Percentiles rank a stretch among this genome's conserved stretches.
These are phyloP conservation scores for Stichodactyla helianthus DNA, from an alignment of 64 coral and sea anemone species.

Conservation along the genomic window DNA sequence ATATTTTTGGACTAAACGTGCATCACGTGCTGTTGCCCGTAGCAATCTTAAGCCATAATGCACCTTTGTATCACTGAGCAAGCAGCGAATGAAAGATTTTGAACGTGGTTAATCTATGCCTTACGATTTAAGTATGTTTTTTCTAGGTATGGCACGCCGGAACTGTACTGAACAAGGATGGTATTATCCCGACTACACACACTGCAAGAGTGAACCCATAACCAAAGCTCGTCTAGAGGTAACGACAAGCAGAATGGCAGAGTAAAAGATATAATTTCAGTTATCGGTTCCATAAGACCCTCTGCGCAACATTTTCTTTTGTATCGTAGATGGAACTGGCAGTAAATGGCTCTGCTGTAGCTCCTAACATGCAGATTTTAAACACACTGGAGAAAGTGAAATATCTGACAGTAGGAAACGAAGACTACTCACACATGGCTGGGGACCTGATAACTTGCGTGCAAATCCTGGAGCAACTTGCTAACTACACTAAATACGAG, in stretches of 20 bases:
- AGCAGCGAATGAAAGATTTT: no score
- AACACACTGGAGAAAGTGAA: neutral
- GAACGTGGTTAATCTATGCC: no score
- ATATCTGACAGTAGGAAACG: neutral
- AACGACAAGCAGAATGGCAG: neutral
- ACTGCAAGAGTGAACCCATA: constrained; percentile 35
- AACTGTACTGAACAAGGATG: constrained; percentile 29
- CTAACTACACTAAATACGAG: constrained; percentile 18
- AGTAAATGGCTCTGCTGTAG: neutral
- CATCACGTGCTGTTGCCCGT: no score
- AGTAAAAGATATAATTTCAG: neutral
- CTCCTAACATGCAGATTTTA: constrained; percentile 8
- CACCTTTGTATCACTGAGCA: no score
- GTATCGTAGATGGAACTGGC: neutral
- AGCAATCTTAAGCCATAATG: no score
- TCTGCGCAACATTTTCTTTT: neutral
- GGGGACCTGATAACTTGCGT: constrained; percentile 24
- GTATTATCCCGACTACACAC: constrained; percentile 55
- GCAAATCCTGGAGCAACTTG: constrained; percentile 25
- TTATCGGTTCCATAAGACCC: no score
- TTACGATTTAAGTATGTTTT: neutral
- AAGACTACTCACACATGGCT: constrained; percentile 36
- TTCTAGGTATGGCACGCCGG: constrained; percentile 46
- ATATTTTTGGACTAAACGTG: no score
- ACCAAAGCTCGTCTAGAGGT: constrained; percentile 13